These are phyloP conservation scores for Acrobasis suavella DNA, from an alignment of 2,888 invertebrate genomes.

Conservation along the genomic window DNA sequence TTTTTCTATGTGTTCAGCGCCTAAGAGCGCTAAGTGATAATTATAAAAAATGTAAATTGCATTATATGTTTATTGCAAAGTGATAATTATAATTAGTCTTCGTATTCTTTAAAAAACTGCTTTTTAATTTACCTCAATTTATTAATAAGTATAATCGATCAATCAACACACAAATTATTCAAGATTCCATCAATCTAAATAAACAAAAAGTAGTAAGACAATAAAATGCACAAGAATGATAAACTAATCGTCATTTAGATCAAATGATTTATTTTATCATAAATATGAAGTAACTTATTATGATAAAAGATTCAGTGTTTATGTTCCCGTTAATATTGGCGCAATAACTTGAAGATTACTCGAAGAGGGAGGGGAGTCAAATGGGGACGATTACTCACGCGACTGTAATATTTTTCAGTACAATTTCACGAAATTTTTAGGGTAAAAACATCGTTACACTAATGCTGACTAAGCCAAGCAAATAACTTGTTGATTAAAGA, in stretches of 20 bases:
- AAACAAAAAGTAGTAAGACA: background rate
- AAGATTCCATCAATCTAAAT: conserved; percentile 34
- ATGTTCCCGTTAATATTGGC: conserved; percentile 58
- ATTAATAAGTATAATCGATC: too few species aligned
- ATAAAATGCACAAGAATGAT: conserved; percentile 15
- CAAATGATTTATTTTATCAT: conserved; percentile 41
- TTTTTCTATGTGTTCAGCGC: too few species aligned
- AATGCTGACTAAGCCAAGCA: conserved; percentile 39
- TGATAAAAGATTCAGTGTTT: conserved; percentile 53
- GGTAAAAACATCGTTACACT: conserved; percentile 28
- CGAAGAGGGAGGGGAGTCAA: conserved; percentile 43
- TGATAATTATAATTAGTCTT: too few species aligned
- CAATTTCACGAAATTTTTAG: conserved; percentile 33
- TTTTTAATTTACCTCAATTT: too few species aligned
- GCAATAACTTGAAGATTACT: conserved; percentile 60
- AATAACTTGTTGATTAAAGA: conserved; percentile 52
- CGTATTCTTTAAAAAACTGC: too few species aligned
- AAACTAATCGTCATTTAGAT: conserved; percentile 27
- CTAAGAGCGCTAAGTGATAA: conserved; percentile 15
- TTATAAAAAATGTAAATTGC: too few species aligned
- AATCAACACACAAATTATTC: too few species aligned
- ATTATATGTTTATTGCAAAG: too few species aligned
- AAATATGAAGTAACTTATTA: conserved; percentile 44
- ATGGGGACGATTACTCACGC: conserved; percentile 54
- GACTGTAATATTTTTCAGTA: conserved; percentile 39